Evolutionary conservation across 2,888 invertebrate genomes (phyloP).

Genomic region (Danaus chrysippus): DNA sequence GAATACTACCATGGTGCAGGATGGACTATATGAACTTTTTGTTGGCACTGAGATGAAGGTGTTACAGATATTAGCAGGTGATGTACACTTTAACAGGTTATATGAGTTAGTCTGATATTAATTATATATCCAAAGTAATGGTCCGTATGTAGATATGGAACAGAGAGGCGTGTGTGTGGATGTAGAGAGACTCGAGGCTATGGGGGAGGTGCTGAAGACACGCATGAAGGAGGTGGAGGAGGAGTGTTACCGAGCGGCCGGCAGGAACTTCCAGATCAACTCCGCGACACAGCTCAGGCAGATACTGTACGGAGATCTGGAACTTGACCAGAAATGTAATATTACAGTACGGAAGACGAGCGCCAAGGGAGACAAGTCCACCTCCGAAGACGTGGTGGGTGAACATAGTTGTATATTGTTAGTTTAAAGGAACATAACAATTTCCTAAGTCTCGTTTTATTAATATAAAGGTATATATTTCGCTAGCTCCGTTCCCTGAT

Average conservation of each 20-base stretch:
- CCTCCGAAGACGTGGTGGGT: slow-evolving; percentile 64
- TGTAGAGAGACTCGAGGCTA: slow-evolving; percentile 48
- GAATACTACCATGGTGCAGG: slow-evolving; percentile 40
- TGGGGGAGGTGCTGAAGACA: slow-evolving; percentile 50
- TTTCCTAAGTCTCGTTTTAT: neutral
- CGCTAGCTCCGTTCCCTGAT: slow-evolving; percentile 57
- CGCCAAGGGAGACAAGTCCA: slow-evolving; percentile 61
- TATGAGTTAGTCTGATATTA: neutral
- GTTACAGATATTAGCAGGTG: slow-evolving; percentile 65
- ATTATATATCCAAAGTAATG: neutral
- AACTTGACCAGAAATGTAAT: slow-evolving; percentile 57
- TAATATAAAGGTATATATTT: too few species aligned
- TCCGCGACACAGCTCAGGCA: slow-evolving; percentile 62
- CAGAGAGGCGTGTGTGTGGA: slow-evolving; percentile 56
- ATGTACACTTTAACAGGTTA: slow-evolving; percentile 9
- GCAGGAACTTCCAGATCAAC: slow-evolving; percentile 60
- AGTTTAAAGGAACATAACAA: neutral
- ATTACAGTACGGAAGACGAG: slow-evolving; percentile 59
- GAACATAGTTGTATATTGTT: too few species aligned
- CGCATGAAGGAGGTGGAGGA: slow-evolving; percentile 53
- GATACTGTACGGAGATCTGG: slow-evolving; percentile 67
- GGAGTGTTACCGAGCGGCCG: slow-evolving; percentile 59
- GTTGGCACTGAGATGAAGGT: slow-evolving; percentile 66
- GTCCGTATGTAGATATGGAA: slow-evolving; percentile 57
- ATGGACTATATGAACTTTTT: slow-evolving; percentile 62